Base-by-base conservation (phyloP, 2,113 vertebrate species). In the Gnathonemus longibarbis region DNA sequence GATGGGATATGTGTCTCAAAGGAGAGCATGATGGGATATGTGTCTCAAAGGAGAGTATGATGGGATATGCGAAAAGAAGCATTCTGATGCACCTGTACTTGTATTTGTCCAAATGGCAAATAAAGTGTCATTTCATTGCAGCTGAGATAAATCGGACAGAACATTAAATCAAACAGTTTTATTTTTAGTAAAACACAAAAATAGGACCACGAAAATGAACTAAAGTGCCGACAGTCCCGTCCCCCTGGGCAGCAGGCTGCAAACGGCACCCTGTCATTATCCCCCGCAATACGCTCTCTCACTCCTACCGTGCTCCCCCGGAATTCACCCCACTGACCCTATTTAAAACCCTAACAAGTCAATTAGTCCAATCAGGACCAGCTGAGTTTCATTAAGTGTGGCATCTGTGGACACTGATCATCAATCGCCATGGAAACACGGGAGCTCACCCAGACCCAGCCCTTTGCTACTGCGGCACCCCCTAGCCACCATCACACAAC, bases 301-400 rank as follows among this genome's bases (percentile, higher is more conserved):
- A 48, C 39, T 84, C 39, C 83, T 27, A 10, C 39, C 9, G 83
- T 39, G 39, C 42, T 84, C 45, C 83, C 45, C 83, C 10, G 39
- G 83, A 84, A 84, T 84, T 84, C 45, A 24, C 83, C 45, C 83
- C 9, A 46, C 83, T 84, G 45, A 84, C 45, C 42, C 83, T 84
- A 84, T 84, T 84, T 84, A 84, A 48, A 84, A 84, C 83, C 83
- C 45, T 84, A 84, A 48, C 83, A 84, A 84, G 42, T 84, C 83
- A 84, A 84, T 84, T 84, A 84, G 42, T 84, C 45, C 45, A 84
- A 84, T 46, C 39, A 42, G 24, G 42, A 21, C 83, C 39, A 45
- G 83, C 83, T 84, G 83, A 46, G 83, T 24, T 84, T 48, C 83
- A 84, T 45, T 84, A 84, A 84, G 42, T 84, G 45, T 46, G 45